Base-by-base conservation (phyloP, 2,797 vertebrate species). In the Enteromius argenteus region DNA sequence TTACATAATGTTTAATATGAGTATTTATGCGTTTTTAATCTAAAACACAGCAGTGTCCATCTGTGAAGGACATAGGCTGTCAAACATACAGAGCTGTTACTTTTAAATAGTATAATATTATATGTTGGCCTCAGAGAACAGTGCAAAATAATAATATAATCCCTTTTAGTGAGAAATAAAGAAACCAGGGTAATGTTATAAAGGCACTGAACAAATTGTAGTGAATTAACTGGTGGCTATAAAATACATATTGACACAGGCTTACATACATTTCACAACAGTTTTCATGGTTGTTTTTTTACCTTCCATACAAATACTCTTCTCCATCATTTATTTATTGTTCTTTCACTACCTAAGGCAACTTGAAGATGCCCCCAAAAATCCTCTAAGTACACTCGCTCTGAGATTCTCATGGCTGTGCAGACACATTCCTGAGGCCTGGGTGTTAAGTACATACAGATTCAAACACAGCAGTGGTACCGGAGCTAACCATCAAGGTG, bases 401-500 rank as follows among this genome's bases (percentile, higher is more conserved):
- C 30, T 53, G 66, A 80, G 39, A 79, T 81, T 81, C 86, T 86
- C 85, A 85, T 68, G 17, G 51, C 60, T 37, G 39, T 86, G 80
- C 23, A 85, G 85, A 81, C 37, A n/a, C 77, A 88, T 88, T 88
- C 86, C 81, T 87, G 44, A 79, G 60, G 72, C 62, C 67, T 81
- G 77, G n/a, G 77, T 85, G 85, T 84, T 84, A 89, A 86, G 60
- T 88, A 75, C 83, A 87, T 81, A 83, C 85, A 84, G 80, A 81
- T 79, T 83, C 82, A 81, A 75, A 68, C 23, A 37, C 66, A 72
- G 77, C 56, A 35, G 83, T 66, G 53, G 35, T 46, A 89, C 69
- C 53, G 27, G 49, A 83, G 84, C 49, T 72, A 32, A 69, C 35
- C 6, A 58, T 58, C 19, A 66, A 1, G 8, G 73, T 44, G 69